Evolutionary conservation across 1,140 invertebrate species (phyloP), one percentile per base, ranked within the genome.

Genomic region (Ceratina australensis): DNA sequence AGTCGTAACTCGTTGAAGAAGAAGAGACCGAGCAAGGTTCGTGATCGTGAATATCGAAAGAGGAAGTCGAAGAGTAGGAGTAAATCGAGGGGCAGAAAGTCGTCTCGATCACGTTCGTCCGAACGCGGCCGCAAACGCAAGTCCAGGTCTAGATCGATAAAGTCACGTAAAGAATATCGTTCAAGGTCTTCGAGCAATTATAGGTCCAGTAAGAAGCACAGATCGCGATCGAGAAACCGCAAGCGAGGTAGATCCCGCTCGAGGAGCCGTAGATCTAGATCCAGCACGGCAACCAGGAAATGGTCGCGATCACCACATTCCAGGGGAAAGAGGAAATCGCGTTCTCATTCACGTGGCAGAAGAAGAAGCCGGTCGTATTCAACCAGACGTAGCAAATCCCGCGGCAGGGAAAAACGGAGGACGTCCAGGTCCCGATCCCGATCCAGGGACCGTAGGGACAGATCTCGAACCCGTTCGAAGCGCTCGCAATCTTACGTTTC

Each of bases 401-500:
- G 85, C 4, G 80, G 79, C 0, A 80, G 82, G 33, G 79, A 72
- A 0, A 87, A 86, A 72, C 79, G 85, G 20, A 84, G 84, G 15
- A 85, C 84, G 16, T 42, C 33, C 33, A 42, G 33, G 10, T 42
- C 33, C 33, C 73, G 83, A 26, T 89, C 90, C 0, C 77, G 84
- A n/a, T 87, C 87, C 0, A 87, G 87, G 18, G 86, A 42, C 10
- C 33, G 83, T 18, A 86, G 87, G 61, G 72, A 80, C 24, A 85
- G 87, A 61, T 82, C 87, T 0, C 80, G 89, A 13, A 87, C 90
- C 8, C 79, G 84, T 8, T 89, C 90, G 0, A 83, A 87, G 75
- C 78, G 90, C 10, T 91, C 91, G 18, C 81, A 87, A n/a, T 90
- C 90, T 28, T 90, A 88, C 66, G 77, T 80, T 65, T 88, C 89